A percentile compares a stretch with the other conserved stretches of the same genome.
Evolutionary conservation across 2,113 vertebrate species (phyloP).

Genomic region (Micromys minutus): DNA sequence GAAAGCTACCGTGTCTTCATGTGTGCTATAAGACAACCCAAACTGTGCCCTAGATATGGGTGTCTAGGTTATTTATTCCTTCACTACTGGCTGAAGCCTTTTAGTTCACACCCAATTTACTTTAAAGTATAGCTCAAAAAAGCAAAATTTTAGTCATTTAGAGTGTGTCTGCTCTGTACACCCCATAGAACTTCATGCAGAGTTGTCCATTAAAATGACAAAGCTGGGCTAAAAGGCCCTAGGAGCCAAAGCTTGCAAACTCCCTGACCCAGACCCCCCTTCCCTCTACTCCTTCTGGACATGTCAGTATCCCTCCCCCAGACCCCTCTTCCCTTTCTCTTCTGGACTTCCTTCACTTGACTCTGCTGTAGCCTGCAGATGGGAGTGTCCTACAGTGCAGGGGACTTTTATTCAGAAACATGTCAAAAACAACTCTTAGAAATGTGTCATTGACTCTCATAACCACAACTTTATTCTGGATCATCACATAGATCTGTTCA

Average conservation of each 20-base stretch:
- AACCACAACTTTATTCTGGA: background rate
- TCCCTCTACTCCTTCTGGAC: accelerated
- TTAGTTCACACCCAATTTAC: background rate
- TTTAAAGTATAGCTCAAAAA: background rate
- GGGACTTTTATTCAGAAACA: background rate
- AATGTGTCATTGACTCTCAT: background rate
- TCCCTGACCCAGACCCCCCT: background rate
- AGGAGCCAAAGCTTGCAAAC: accelerated
- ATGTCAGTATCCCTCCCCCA: accelerated
- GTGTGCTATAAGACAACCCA: accelerated
- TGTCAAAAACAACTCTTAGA: background rate
- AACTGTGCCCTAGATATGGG: accelerated
- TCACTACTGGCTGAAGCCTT: background rate
- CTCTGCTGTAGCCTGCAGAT: background rate
- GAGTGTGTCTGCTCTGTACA: background rate
- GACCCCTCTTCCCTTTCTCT: background rate
- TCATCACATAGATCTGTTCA: background rate
- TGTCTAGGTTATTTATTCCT: background rate
- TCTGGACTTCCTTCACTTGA: background rate
- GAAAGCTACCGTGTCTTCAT: too few species aligned
- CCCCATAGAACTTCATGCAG: background rate
- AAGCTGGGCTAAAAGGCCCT: background rate
- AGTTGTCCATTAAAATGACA: too few species aligned
- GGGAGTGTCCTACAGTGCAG: background rate
- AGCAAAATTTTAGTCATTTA: background rate